Conservation (phyloP, 35 echinoderm and acorn worm species). For the Stichopus chloronotus region DNA sequence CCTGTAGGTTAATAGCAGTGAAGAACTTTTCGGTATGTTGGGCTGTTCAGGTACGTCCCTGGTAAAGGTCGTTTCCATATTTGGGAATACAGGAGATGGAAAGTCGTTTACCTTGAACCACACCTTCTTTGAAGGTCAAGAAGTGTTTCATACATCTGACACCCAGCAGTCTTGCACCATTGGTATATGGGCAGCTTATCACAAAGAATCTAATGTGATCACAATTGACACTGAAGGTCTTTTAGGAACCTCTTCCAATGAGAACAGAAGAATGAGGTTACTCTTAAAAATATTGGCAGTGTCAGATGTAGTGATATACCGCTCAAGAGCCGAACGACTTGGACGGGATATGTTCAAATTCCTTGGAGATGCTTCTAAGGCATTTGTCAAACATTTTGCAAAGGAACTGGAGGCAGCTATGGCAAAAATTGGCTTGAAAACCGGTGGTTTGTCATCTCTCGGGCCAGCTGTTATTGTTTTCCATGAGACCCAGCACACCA, state of each 20-base stretch:
- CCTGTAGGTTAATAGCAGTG: conserved; percentile 72
- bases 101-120: conserved; percentile 97
- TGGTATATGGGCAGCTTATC: conserved; percentile 93
- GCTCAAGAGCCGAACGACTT: conserved; percentile 81
- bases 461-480: conserved; percentile 97
- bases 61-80: conserved; percentile 96
- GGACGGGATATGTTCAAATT: conserved; percentile 90
- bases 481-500: conserved; percentile 91
- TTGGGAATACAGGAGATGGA: conserved; percentile 98
- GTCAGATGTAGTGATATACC: conserved; percentile 96
- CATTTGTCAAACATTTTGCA: conserved; percentile 86
- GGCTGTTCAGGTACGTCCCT: conserved; percentile 55
- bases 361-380: conserved; percentile 92
- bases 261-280: conserved; percentile 91
- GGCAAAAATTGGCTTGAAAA: conserved; percentile 59
- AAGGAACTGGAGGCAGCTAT: conserved; percentile 69
- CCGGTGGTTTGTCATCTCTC: conserved; percentile 69
- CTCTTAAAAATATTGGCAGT: conserved; percentile 93
- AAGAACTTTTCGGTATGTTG: conserved; percentile 72
- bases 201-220: conserved; percentile 69
- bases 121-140: conserved; percentile 86
- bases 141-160: conserved; percentile 87
- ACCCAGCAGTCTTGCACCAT: conserved; percentile 94
- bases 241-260: conserved; percentile 79
- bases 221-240: conserved; percentile 93